Evolutionary conservation across 2,888 invertebrate species (phyloP), one percentile per base, ranked within the genome.

Genomic region (Phaedon cochleariae): DNA sequence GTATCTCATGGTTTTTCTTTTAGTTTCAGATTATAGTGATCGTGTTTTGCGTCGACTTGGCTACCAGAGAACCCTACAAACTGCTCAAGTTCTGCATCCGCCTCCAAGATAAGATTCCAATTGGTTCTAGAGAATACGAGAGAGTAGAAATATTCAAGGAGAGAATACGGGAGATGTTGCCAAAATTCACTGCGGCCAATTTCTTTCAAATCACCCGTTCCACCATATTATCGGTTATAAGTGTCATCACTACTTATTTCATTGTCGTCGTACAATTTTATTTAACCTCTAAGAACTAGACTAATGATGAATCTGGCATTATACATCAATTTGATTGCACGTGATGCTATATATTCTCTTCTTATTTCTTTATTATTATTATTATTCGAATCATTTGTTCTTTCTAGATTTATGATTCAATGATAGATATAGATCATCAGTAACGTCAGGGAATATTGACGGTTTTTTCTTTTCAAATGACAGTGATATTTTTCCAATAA

Each of bases 201-300:
- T 54, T 54, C 37, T 54, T 54, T 37, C 34, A 41, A 22, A 54
- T 54, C 18, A 54, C 31, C n/a, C 41, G 54, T 37, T 37, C 54
- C 0, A 53, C 53, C 5, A 31, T 53, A 9, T 31, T 53, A 1
- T 53, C 53, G 17, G 10, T 53, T 10, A 29, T 12, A 7, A 18
- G 53, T 17, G 17, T 53, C 12, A 53, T 53, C 7, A 53, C 53
- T 7, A 12, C 53, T 7, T n/a, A n/a, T n/a, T n/a, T n/a, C n/a
- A n/a, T n/a, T n/a, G n/a, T n/a, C n/a, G n/a, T n/a, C n/a, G n/a
- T 29, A 53, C 53, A 53, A 17, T 18, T 53, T 1, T 53, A 46
- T 5, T 46, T n/a, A 17, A n/a, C 17, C 7, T 18, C 46, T 6
- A 46, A 46, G 15, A 12, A 6, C 10, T 46, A 17, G 17, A 20